phyloP scores from a whole-genome alignment of 2,888 invertebrate genomes.

The Helleia helle region DNA sequence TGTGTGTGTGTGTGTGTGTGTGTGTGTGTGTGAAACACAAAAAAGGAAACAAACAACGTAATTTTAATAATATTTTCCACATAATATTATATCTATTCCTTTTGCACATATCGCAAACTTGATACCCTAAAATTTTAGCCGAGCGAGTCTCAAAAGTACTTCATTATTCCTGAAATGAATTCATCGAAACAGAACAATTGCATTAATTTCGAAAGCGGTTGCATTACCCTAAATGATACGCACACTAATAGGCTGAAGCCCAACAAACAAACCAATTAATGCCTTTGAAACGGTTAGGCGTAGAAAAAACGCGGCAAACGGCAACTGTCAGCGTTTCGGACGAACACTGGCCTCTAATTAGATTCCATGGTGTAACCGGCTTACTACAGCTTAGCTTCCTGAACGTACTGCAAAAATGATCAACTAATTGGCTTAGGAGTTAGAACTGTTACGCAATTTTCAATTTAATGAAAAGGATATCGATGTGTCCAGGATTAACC shows the following conservation, averaged over 20 bases:
- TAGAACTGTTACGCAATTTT: constrained; percentile 53
- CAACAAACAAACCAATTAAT: constrained; percentile 51
- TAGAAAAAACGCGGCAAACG: constrained; percentile 50
- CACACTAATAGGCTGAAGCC: constrained; percentile 18
- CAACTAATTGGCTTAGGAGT: constrained; percentile 71
- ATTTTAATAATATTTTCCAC: too few species aligned
- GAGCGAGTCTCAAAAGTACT: too few species aligned
- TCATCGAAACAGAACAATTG: constrained; percentile 68
- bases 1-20: too few species aligned
- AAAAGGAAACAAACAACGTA: too few species aligned
- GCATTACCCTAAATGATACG: constrained; percentile 27
- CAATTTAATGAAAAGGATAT: constrained; percentile 47
- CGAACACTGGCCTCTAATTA: constrained; percentile 65
- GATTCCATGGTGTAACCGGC: constrained; percentile 67
- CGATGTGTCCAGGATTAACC: constrained; percentile 24
- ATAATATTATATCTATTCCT: too few species aligned
- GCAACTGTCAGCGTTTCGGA: constrained; percentile 64
- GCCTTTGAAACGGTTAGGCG: constrained; percentile 42
- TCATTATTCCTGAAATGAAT: too few species aligned
- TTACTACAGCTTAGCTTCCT: constrained; percentile 63
- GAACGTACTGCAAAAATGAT: constrained; percentile 62
- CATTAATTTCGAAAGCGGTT: constrained; percentile 62
- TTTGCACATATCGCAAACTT: too few species aligned
- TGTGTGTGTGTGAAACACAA: too few species aligned
- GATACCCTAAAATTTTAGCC: too few species aligned